A percentile compares a stretch with the other conserved stretches of the same genome.
phyloP scores from a whole-genome alignment of 2,113 vertebrate species.

The Chamaetylas fuelleborni region DNA sequence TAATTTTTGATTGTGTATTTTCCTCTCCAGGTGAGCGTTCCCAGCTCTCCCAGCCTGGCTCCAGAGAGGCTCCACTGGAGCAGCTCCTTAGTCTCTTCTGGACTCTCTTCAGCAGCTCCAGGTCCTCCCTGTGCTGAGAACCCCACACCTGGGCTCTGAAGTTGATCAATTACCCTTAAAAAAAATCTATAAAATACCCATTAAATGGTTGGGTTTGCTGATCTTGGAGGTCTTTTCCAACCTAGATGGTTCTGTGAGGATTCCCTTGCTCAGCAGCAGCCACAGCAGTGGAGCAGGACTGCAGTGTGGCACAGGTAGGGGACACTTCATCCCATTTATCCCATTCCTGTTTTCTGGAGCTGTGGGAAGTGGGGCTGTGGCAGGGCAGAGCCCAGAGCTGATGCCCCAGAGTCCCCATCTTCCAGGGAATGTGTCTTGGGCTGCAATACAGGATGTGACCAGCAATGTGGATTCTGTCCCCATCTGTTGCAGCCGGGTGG shows the following conservation, averaged over 20 bases:
- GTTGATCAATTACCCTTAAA: not conserved
- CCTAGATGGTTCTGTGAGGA: fast-evolving
- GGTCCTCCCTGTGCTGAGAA: fast-evolving
- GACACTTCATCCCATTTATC: no score
- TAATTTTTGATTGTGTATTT: not conserved
- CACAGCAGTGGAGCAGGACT: fast-evolving
- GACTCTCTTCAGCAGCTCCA: not conserved
- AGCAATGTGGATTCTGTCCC: no score
- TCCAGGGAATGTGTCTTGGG: no score
- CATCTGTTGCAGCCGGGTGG: no score
- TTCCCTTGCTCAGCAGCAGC: not conserved
- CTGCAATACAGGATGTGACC: no score
- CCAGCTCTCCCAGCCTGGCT: not conserved
- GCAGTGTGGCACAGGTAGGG: fast-evolving
- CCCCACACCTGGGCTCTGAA: not conserved
- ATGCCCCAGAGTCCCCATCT: not conserved
- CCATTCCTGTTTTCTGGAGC: not conserved
- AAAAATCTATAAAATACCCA: not conserved
- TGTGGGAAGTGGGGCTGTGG: not conserved
- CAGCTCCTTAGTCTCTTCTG: not conserved
- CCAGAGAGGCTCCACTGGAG: not conserved
- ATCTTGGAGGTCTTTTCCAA: no score
- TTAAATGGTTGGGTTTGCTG: not conserved
- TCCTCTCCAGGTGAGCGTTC: not conserved
- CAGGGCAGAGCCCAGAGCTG: not conserved